Conservation (phyloP, 2,113 vertebrate genomes). For the Leptodactylus fuscus region DNA sequence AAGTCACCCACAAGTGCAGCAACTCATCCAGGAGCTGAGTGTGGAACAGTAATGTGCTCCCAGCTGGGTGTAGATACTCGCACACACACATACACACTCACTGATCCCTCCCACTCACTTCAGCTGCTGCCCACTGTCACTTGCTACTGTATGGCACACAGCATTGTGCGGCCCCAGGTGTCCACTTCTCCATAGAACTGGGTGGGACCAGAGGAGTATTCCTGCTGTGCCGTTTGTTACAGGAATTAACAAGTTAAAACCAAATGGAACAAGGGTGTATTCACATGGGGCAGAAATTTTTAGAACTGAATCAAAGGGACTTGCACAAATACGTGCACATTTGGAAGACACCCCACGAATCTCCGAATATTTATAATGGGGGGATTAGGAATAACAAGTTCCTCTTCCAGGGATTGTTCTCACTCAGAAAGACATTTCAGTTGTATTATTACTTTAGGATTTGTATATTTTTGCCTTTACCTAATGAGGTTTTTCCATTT, state of each 20-base stretch:
- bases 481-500: too few relatives aligned
- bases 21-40: background rate
- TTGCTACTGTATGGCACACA: background rate
- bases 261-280: background rate
- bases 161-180: background rate
- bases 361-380: too few relatives aligned
- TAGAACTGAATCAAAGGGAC: too few relatives aligned
- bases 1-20: conserved; percentile 24
- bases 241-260: background rate
- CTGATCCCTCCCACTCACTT: conserved; percentile 2
- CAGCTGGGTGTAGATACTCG: conserved; percentile 23
- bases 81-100: too few relatives aligned
- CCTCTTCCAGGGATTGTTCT: too few relatives aligned
- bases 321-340: too few relatives aligned
- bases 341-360: too few relatives aligned
- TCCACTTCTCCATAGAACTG: background rate
- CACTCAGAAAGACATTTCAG: too few relatives aligned
- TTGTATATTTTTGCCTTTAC: too few relatives aligned
- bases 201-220: background rate
- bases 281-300: too few relatives aligned
- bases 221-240: background rate
- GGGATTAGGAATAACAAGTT: too few relatives aligned
- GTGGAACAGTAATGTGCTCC: background rate
- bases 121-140: conserved; percentile 9
- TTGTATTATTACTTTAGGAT: too few relatives aligned